phyloP scores from a whole-genome alignment of 2,888 invertebrate species.

The Acleris emargana region DNA sequence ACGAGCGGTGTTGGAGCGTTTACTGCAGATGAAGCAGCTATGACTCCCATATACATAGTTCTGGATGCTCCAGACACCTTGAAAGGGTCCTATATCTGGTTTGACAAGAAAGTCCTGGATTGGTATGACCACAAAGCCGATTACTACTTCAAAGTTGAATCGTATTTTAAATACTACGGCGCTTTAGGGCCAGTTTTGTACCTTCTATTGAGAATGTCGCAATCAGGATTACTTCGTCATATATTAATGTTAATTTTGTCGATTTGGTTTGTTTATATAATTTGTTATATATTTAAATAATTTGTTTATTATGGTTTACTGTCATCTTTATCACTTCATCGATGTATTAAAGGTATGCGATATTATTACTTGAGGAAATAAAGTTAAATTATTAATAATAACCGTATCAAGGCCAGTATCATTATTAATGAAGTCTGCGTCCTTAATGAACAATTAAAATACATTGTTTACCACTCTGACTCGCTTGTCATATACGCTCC shows the following conservation, averaged over 20 bases:
- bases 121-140: slow-evolving; percentile 77
- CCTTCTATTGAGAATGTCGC: slow-evolving; percentile 2
- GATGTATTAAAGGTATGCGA: no score
- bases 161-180: slow-evolving; percentile 15
- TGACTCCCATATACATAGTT: slow-evolving; percentile 81
- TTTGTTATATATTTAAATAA: slow-evolving; percentile 8
- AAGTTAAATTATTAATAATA: no score
- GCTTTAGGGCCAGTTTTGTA: slow-evolving; percentile 11
- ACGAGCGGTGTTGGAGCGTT: slow-evolving; percentile 84
- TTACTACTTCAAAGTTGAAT: slow-evolving; percentile 57
- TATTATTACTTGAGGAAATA: no score
- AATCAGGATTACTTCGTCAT: slow-evolving; percentile 1
- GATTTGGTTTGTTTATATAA: slow-evolving; percentile 4
- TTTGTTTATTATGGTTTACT: no score
- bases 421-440: no score
- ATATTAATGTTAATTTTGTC: slow-evolving; percentile 19
- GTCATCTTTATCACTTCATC: no score
- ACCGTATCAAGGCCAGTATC: no score
- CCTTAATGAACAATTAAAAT: no score
- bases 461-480: no score
- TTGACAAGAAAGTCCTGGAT: slow-evolving; percentile 78
- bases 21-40: slow-evolving; percentile 82
- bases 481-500: no score
- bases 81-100: slow-evolving; percentile 87
- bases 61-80: slow-evolving; percentile 76